Base-by-base conservation (phyloP, 2,797 vertebrate genomes). In the Crypturellus tataupa region DNA sequence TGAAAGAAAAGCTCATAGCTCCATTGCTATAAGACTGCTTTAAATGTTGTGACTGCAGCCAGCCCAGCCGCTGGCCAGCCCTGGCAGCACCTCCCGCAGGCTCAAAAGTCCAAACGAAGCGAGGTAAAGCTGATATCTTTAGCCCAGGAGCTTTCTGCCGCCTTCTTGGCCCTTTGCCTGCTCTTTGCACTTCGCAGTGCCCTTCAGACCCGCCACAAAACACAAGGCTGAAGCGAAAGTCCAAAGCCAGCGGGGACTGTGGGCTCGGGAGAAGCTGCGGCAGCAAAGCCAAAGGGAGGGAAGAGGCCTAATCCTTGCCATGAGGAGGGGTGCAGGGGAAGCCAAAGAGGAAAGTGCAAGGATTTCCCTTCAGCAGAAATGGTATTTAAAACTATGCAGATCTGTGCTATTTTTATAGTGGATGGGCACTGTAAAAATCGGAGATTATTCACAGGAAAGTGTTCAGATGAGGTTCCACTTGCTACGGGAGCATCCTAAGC, bases 51-150 rank as follows among this genome's bases (percentile, higher is more conserved):
- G 2, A 46, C 67, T 37, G 25, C 44, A 71, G 59, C 25, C 69
- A 76, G 58, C 21, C 25, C 44, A 69, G 21, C 29, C 0, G 0
- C 1, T 0, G 7, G 33, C 29, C 44, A 62, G 37, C 35, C 5
- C 53, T 27, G 14, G 58, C 63, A 78, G 33, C 65, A 33, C 2
- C 1, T 42, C 33, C 13, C 12, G 19, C 53, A 4, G 2, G 49
- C n/a, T 56, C 51, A 47, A 71, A 89, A 42, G 24, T 33, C 3
- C 0, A 46, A 71, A 47, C 33, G 35, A 64, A 78, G 37, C 18
- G 42, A 37, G 71, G 23, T 24, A 39, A 35, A 18, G 25, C 49
- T 33, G 81, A 18, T 60, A 63, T 62, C 15, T 3, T 71, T 53
- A 42, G 29, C 58, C 33, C 5, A 2, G 21, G 46, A 87, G 46